Evolutionary conservation across 1,140 invertebrate species (phyloP).

Genomic region (Nomia melanderi): DNA sequence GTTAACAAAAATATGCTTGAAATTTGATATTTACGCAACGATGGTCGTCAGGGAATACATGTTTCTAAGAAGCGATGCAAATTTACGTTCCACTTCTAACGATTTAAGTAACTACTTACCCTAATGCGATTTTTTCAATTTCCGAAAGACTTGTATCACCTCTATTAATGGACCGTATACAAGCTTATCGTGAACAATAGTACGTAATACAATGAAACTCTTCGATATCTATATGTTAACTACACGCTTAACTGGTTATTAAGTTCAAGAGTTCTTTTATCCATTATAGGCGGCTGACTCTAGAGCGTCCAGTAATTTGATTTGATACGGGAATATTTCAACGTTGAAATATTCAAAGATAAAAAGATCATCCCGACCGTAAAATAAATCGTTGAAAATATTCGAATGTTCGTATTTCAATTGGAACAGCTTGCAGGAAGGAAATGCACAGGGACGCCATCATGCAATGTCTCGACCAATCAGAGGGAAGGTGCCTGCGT

Average conservation of each 20-base stretch:
- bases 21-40: not conserved
- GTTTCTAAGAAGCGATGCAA: not conserved
- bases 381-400: not conserved
- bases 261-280: not conserved
- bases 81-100: too few species aligned
- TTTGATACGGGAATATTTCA: not conserved
- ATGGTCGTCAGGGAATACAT: not conserved
- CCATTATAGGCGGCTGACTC: not conserved
- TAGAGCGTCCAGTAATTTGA: not conserved
- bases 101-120: too few species aligned
- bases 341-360: not conserved
- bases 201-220: too few species aligned
- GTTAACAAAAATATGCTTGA: not conserved
- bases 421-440: slow-evolving; percentile 16
- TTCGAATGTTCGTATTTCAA: not conserved
- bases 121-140: too few species aligned
- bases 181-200: too few species aligned
- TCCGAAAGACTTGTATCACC: too few species aligned
- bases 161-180: too few species aligned
- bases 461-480: slow-evolving; percentile 32
- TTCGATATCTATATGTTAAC: too few species aligned
- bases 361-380: too few species aligned
- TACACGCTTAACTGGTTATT: too few species aligned
- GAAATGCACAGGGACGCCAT: slow-evolving; percentile 44
- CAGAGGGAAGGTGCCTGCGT: slow-evolving; percentile 10